These are phyloP conservation scores for Premnoplex brunnescens DNA, from an alignment of 2,797 vertebrate genomes.

Conservation along the genomic window DNA sequence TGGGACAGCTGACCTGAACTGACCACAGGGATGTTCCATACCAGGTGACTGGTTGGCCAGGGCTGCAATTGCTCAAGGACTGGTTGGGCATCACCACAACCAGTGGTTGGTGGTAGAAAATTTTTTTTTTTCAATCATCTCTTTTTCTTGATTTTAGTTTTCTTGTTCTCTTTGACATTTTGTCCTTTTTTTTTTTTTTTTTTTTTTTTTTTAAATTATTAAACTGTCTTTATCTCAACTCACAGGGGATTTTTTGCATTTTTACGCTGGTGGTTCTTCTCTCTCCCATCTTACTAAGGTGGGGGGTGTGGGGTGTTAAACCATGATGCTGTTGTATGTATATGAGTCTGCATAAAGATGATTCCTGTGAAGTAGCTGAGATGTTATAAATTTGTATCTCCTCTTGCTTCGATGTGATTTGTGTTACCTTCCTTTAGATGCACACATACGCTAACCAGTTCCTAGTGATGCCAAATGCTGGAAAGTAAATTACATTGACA, in stretches of 20 bases:
- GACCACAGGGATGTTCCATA: neutral
- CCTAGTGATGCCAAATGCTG: neutral
- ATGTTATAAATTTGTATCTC: neutral
- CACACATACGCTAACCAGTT: neutral
- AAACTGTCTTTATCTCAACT: neutral
- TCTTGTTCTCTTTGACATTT: neutral
- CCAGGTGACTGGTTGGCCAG: neutral
- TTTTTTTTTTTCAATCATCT: neutral
- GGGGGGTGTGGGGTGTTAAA: neutral
- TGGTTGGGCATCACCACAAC: neutral
- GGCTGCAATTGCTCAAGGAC: accelerated
- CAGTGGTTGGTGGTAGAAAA: accelerated
- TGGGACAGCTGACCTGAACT: accelerated
- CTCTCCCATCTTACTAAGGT: neutral
- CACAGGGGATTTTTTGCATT: accelerated
- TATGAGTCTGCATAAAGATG: accelerated
- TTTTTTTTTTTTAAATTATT: neutral
- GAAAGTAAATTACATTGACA: neutral
- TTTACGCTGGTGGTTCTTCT: neutral
- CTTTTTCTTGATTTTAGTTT: accelerated
- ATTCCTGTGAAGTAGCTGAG: neutral
- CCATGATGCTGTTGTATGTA: neutral
- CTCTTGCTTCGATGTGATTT: neutral
- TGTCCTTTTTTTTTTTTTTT: accelerated
- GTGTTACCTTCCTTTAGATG: neutral